Evolutionary conservation across 2,113 vertebrate species (phyloP), one percentile per base, ranked within the genome.

Genomic region (Sialia sialis): DNA sequence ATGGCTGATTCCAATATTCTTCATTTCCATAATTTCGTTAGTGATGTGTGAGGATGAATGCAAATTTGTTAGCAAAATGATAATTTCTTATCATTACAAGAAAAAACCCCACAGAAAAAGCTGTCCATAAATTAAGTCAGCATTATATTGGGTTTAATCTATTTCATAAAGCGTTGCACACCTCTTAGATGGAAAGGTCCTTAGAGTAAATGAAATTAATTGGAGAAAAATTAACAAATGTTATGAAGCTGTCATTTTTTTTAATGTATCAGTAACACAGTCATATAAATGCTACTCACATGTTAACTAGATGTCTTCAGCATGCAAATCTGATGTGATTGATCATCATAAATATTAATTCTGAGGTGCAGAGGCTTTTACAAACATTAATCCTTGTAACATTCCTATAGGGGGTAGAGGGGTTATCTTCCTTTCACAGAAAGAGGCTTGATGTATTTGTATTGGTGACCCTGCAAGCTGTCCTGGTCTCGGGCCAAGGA

Each of bases 91-190:
- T 93, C 22, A 12, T 73, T 44, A 56, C 73, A 85, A 94, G 84
- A 54, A 84, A n/a, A 58, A 92, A 95, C 44, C 1, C 12, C 54
- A 15, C 77, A 74, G 79, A 90, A 89, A 84, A 88, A 81, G 72
- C 67, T 84, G 79, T 74, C 84, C 54, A 44, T 97, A 95, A 96
- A 93, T 94, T 93, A 95, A 96, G 95, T 34, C 68, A 86, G 86
- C 58, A 54, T 46, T 55, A 77, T 94, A 93, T 72, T 92, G n/a
- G 27, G 17, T 78, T 96, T 85, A 88, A 94, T 90, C 63, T 93
- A 15, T 92, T 83, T 91, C 88, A 75, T 93, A 94, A 93, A 79
- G 49, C 4, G 1, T 26, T 41, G 17, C 9, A 6, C 59, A 82
- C 74, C 51, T 85, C 56, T 94, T 64, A 70, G 54, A 63, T 60